Base-by-base conservation (phyloP, 2,888 invertebrate species). In the Drosophila lutescens region DNA sequence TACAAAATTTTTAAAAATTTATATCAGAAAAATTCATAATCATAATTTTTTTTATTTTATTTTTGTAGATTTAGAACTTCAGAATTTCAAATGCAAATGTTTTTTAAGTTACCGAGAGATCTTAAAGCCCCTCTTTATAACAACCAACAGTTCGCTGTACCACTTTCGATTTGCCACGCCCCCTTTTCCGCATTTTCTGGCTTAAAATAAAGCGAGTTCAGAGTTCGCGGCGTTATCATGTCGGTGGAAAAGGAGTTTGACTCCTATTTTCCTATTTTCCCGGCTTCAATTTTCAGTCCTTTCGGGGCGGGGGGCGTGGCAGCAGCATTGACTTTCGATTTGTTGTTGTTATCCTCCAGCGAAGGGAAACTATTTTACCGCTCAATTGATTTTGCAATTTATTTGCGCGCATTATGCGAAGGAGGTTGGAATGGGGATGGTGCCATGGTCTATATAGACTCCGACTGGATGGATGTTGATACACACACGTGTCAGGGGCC, bases 381-480 rank as follows among this genome's bases (percentile, higher is more conserved):
- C 89, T 89, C 90, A 90, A 90, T 90, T 90, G 90, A 90, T 86
- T 90, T 90, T 84, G 80, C 80, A 88, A 90, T 90, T 90, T 90
- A 89, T 90, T 86, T 82, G 77, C 78, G 79, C 83, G 78, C 89
- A 88, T 87, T 87, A 84, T 79, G 74, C 72, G 74, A 62, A 56
- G 20, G 40, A 23, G n/a, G 46, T 10, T 10, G 23, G 30, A 7
- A 30, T 30, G 17, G 43, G n/a, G 5, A 6, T 12, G 12, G 47
- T 15, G 26, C 26, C 26, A 2, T 5, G 30, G 30, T 30, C 47
- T 47, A 30, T 15, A 30, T 30, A 46, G 56, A 26, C 26, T 26
- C 61, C 68, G 32, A 46, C 62, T 61, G 61, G 57, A 58, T 51
- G 62, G 56, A 70, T 50, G 53, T 43, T 57, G 49, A 56, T 47